These are phyloP conservation scores for Benthosema pterotum DNA, from an alignment of 2,797 vertebrate genomes.

Conservation along the genomic window DNA sequence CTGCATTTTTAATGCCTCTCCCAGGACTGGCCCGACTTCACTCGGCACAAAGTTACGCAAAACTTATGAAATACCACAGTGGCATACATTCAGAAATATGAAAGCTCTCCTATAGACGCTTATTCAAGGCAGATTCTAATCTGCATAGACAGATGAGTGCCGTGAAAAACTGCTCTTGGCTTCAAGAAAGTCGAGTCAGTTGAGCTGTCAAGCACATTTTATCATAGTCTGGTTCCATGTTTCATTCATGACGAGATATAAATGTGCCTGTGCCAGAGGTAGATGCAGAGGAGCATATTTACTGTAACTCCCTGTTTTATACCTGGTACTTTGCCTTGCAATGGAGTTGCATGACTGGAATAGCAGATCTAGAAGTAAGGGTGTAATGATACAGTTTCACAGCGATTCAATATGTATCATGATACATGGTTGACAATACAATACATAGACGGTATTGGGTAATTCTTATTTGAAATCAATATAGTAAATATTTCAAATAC, in stretches of 20 bases:
- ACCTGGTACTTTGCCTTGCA: no score
- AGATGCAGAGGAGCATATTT: conserved; percentile 16
- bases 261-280: conserved; percentile 39
- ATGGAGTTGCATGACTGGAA: no score
- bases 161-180: conserved; percentile 41
- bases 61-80: conserved; percentile 33
- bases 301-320: no score
- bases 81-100: conserved; percentile 43
- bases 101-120: conserved; percentile 36
- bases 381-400: no score
- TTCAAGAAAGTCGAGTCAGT: conserved; percentile 50
- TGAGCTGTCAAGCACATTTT: conserved; percentile 51
- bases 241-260: conserved; percentile 50
- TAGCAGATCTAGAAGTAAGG: no score
- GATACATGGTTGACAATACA: no score
- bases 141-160: conserved; percentile 28
- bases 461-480: no score
- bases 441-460: no score
- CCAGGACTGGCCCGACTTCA: conserved; percentile 24
- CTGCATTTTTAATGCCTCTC: conserved; percentile 23
- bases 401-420: no score
- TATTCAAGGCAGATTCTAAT: conserved; percentile 46
- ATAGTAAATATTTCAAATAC: no score
- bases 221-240: conserved; percentile 55
- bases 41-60: conserved; percentile 34